Conservation (phyloP, 2,888 invertebrate species). For the Nipponacmea schrenckii region DNA sequence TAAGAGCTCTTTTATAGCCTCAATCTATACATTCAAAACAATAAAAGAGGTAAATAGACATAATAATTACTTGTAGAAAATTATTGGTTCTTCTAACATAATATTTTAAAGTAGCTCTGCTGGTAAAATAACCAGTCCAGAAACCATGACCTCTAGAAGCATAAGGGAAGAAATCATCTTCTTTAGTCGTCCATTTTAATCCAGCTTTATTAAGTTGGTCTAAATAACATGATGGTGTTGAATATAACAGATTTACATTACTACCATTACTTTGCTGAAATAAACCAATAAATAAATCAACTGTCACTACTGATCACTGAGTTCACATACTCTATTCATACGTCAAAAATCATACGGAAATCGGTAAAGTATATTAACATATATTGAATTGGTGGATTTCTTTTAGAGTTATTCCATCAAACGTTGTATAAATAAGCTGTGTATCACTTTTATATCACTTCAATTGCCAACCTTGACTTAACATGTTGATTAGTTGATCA, state of each 20-base stretch:
- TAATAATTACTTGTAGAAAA: slow-evolving; percentile 66
- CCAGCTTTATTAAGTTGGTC: slow-evolving; percentile 72
- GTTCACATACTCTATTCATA: not conserved
- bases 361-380: too few relatives aligned
- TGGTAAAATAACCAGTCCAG: slow-evolving; percentile 85
- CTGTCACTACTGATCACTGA: too few relatives aligned
- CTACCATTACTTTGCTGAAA: slow-evolving; percentile 57
- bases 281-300: slow-evolving; percentile 11
- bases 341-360: too few relatives aligned
- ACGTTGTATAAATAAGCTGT: too few relatives aligned
- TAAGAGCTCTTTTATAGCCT: too few relatives aligned
- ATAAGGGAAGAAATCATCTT: slow-evolving; percentile 69
- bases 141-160: slow-evolving; percentile 86
- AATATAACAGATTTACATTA: slow-evolving; percentile 77
- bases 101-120: slow-evolving; percentile 69
- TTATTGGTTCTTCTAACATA: slow-evolving; percentile 67
- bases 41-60: too few relatives aligned
- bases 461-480: too few relatives aligned
- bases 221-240: slow-evolving; percentile 72
- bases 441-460: too few relatives aligned
- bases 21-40: too few relatives aligned
- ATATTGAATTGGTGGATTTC: too few relatives aligned
- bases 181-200: slow-evolving; percentile 74
- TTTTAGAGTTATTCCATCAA: too few relatives aligned
- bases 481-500: too few relatives aligned